Evolutionary conservation across 2,797 vertebrate species (phyloP).

Genomic region (Manis pentadactyla): DNA sequence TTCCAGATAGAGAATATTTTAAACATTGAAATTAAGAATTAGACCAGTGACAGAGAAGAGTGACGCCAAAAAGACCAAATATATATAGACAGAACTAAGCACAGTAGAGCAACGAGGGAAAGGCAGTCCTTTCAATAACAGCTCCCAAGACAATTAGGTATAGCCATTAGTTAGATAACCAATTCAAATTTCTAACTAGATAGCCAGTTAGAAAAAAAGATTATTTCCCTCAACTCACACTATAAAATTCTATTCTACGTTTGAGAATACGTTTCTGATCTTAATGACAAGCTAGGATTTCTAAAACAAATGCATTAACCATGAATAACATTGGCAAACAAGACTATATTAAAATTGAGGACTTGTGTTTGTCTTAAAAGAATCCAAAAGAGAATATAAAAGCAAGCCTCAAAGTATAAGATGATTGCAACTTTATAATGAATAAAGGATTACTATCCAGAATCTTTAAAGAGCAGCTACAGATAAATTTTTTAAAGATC

Average conservation of each 20-base stretch:
- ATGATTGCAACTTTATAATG: neutral
- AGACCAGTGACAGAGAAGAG: neutral
- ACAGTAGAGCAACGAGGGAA: neutral
- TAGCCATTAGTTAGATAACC: neutral
- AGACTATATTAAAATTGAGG: neutral
- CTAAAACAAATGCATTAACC: neutral
- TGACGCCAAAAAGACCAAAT: neutral
- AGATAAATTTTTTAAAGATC: neutral
- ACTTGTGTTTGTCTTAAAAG: neutral
- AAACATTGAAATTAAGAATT: conserved; percentile 24
- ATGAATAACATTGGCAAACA: neutral
- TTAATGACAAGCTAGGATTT: neutral
- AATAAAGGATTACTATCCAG: neutral
- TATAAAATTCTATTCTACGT: neutral
- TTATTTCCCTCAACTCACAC: neutral
- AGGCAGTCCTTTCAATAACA: neutral
- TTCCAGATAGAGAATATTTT: neutral
- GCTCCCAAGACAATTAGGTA: neutral
- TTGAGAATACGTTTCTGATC: neutral
- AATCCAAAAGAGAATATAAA: conserved; percentile 17
- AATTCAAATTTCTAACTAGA: neutral
- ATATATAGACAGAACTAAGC: neutral
- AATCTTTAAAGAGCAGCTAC: neutral
- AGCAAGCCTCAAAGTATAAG: neutral
- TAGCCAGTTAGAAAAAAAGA: conserved; percentile 5